Conservation (phyloP, 1,140 invertebrate genomes). For the Harpegnathos saltator region DNA sequence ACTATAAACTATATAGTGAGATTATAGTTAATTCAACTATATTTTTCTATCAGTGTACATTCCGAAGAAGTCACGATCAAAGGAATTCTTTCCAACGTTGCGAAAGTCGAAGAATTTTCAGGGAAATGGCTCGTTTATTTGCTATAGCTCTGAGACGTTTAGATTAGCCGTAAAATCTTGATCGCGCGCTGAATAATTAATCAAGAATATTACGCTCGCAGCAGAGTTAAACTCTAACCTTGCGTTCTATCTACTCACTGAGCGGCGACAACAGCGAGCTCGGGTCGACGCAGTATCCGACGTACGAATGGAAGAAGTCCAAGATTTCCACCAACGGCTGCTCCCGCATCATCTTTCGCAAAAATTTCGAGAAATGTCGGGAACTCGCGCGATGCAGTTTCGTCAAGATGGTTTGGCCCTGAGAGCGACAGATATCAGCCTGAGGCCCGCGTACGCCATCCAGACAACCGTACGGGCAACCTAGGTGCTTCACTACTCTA, state of each 20-base stretch:
- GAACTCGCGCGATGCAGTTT: slow-evolving; percentile 90
- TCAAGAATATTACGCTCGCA: no score
- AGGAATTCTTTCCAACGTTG: no score
- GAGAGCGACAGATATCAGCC: slow-evolving; percentile 95
- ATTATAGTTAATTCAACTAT: no score
- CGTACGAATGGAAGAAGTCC: slow-evolving; percentile 97
- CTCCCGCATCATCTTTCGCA: slow-evolving; percentile 92
- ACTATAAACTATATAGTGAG: no score
- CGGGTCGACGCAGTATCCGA: slow-evolving; percentile 97
- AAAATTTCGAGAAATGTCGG: slow-evolving; percentile 91
- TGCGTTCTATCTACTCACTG: slow-evolving; percentile 88
- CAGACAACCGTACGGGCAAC: slow-evolving; percentile 96
- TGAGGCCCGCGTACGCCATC: slow-evolving; percentile 94
- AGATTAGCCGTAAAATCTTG: no score
- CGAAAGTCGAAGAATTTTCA: no score
- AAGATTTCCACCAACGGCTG: slow-evolving; percentile 93
- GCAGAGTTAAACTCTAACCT: no score
- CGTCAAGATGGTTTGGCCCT: slow-evolving; percentile 93
- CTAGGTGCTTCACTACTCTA: slow-evolving; percentile 95
- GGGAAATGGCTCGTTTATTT: no score
- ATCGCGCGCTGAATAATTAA: no score
- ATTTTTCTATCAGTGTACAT: no score
- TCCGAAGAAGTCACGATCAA: no score
- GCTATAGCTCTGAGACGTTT: no score
- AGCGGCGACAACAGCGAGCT: slow-evolving; percentile 93